Percentiles rank a stretch among this genome's conserved stretches.
phyloP scores from a whole-genome alignment of 1,140 invertebrate species.

The Lasaia peninsularis region DNA sequence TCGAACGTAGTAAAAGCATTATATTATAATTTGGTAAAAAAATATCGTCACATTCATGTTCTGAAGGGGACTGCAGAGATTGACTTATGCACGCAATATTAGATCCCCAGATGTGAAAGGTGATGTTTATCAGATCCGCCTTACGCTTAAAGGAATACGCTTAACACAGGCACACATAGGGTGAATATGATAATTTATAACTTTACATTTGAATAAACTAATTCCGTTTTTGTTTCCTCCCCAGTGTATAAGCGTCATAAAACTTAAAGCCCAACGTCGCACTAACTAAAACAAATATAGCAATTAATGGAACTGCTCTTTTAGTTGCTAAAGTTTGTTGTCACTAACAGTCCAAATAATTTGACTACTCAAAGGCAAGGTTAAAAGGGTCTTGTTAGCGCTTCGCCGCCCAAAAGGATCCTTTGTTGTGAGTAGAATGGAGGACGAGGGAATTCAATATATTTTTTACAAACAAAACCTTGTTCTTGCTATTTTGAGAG shows the following conservation, averaged over 20 bases:
- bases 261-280: background rate
- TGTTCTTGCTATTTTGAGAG: constrained; percentile 14
- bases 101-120: too few species aligned
- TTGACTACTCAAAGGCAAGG: constrained; percentile 31
- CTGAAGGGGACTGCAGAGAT: too few species aligned
- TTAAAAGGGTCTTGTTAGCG: constrained; percentile 37
- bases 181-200: too few species aligned
- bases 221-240: too few species aligned
- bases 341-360: constrained; percentile 28
- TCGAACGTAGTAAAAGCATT: too few species aligned
- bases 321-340: constrained; percentile 27
- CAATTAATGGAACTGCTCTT: constrained; percentile 16
- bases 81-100: too few species aligned
- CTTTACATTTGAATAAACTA: too few species aligned
- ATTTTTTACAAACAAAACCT: constrained; percentile 23
- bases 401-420: constrained; percentile 21
- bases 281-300: constrained; percentile 14
- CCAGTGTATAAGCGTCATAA: background rate
- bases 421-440: constrained; percentile 29
- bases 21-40: too few species aligned
- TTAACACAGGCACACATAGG: too few species aligned
- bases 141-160: too few species aligned
- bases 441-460: constrained; percentile 26
- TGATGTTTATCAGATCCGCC: too few species aligned
- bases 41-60: too few species aligned